Evolutionary conservation across 2,888 invertebrate genomes (phyloP), one percentile per base, ranked within the genome.

Genomic region (Callosobruchus maculatus): DNA sequence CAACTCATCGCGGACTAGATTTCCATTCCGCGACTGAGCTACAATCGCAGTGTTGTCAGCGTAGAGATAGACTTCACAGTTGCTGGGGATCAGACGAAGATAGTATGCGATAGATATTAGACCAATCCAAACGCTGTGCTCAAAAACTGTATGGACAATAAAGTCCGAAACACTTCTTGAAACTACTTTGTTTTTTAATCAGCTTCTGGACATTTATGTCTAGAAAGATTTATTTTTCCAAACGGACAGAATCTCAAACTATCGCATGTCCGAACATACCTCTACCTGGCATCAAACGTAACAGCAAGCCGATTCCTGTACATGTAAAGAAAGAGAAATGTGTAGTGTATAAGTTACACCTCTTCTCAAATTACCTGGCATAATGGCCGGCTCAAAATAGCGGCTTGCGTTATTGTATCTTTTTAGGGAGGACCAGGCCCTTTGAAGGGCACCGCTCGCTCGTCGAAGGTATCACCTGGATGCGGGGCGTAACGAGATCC

Each of bases 341-440:
- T 74, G 77, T 77, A 72, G 73, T 70, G 82, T 84, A 84, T 85
- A 85, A 84, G 83, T 85, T 85, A 85, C 85, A 84, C 84, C 84
- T 81, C 83, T 83, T 84, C 85, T 85, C 85, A 83, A 83, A 84
- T 85, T 85, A 85, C 85, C 84, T 84, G 49, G 49, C 49, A 49
- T 49, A 49, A 49, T 49, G 49, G 49, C 49, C 3, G 49, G 49
- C 49, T 49, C 49, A 49, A 49, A 49, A 49, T 49, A 49, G 49
- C 49, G 49, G 49, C 49, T 49, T 49, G 49, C 49, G 49, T 49
- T 49, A 49, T 49, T 49, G 49, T 49, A 49, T 49, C 49, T 49
- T 49, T 49, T 49, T 49, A 49, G 49, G 49, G 49, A 49, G 1
- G 13, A 1, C 13, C 9, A 7, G 49, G 18, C 49, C 49, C 49